Percentiles rank a stretch among this genome's conserved stretches.
Evolutionary conservation across 2,797 vertebrate species (phyloP).

Genomic region (Garrulus glandarius): DNA sequence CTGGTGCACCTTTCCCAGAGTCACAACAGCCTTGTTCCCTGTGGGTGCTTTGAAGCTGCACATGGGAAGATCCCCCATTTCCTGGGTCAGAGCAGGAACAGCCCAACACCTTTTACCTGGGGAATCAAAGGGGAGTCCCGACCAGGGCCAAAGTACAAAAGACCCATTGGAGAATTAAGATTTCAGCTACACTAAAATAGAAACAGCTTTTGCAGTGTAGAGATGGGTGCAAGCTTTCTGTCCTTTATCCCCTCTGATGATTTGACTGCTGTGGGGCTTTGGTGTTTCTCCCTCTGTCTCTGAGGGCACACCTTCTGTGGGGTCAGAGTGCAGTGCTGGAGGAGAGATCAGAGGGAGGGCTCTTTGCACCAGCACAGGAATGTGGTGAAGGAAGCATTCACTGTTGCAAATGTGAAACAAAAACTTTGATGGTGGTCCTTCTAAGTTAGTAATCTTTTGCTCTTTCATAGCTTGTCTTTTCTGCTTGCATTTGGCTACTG

Average conservation of each 20-base stretch:
- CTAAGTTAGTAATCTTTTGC: neutral
- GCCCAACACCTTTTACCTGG: neutral
- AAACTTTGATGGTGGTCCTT: neutral
- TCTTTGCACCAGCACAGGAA: neutral
- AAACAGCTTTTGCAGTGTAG: neutral
- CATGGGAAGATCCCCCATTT: rapidly evolving
- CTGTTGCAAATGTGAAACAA: neutral
- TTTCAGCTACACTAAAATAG: neutral
- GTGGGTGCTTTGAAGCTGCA: neutral
- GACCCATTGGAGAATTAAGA: neutral
- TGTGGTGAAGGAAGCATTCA: neutral
- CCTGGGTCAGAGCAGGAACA: neutral
- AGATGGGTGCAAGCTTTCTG: neutral
- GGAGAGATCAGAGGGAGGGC: neutral
- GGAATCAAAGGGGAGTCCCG: neutral
- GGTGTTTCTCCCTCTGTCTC: neutral
- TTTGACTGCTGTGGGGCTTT: neutral
- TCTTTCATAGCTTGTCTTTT: neutral
- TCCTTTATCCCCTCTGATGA: neutral
- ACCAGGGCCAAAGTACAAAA: neutral
- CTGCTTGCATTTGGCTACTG: neutral
- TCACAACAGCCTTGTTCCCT: neutral
- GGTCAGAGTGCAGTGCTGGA: neutral
- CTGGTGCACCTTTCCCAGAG: neutral
- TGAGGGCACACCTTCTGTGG: neutral